phyloP scores from a whole-genome alignment of 2,113 vertebrate genomes.

The rat (Rattus norvegicus) region DNA sequence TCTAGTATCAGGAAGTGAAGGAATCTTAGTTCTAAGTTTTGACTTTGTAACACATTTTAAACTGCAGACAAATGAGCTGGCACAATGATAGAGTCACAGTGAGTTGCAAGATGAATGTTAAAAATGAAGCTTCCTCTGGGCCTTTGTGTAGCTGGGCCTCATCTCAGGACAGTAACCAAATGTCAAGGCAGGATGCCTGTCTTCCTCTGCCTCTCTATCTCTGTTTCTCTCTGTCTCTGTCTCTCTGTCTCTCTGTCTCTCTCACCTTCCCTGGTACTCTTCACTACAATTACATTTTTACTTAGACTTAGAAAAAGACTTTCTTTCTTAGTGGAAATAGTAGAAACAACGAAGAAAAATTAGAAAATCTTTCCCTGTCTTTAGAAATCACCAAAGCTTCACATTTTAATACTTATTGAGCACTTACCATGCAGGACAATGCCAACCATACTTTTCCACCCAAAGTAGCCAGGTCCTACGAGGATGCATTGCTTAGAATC shows the following conservation, averaged over 20 bases:
- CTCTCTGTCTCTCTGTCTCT: background rate
- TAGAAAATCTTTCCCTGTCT: slow-evolving; percentile 21
- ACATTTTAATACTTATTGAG: slow-evolving; percentile 26
- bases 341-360: slow-evolving; percentile 42
- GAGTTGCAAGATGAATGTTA: slow-evolving; percentile 69
- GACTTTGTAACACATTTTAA: slow-evolving; percentile 81
- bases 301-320: background rate
- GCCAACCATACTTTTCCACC: background rate
- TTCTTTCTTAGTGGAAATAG: slow-evolving; percentile 39
- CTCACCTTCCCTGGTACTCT: background rate
- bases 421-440: background rate
- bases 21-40: slow-evolving; percentile 78
- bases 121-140: slow-evolving; percentile 75
- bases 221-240: background rate
- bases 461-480: background rate
- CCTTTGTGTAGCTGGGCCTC: slow-evolving; percentile 31
- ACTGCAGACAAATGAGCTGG: slow-evolving; percentile 79
- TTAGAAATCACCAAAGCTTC: slow-evolving; percentile 24
- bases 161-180: slow-evolving; percentile 69
- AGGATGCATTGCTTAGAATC: background rate
- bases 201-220: too few relatives aligned
- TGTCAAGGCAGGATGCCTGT: background rate
- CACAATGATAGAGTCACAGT: slow-evolving; percentile 65
- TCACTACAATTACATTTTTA: slow-evolving; percentile 29
- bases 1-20: slow-evolving; percentile 79